phyloP scores from a whole-genome alignment of 2,888 invertebrate genomes.

The Melolontha melolontha region DNA sequence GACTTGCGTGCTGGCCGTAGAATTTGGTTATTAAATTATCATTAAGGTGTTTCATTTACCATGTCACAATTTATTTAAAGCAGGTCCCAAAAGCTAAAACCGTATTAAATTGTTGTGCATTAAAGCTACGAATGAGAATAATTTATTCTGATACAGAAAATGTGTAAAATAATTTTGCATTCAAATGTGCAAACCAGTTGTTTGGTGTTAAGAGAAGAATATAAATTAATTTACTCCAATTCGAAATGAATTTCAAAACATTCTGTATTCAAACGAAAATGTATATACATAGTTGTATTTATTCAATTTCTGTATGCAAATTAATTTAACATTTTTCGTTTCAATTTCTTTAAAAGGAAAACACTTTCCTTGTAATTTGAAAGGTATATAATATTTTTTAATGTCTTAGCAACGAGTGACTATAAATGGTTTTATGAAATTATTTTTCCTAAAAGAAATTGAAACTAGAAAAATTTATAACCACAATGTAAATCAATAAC shows the following conservation, averaged over 20 bases:
- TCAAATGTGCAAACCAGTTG: slow-evolving; percentile 6
- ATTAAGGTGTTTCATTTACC: slow-evolving; percentile 26
- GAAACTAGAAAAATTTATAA: too few relatives aligned
- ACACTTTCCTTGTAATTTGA: too few relatives aligned
- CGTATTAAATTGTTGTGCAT: too few relatives aligned
- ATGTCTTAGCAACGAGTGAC: too few relatives aligned
- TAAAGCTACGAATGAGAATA: slow-evolving; percentile 1
- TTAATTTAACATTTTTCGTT: too few relatives aligned
- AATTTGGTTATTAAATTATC: slow-evolving; percentile 27
- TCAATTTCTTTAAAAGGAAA: too few relatives aligned
- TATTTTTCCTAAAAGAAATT: too few relatives aligned
- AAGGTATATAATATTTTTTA: too few relatives aligned
- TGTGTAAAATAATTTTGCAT: neutral
- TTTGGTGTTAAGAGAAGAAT: neutral
- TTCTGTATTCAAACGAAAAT: neutral
- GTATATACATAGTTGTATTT: neutral
- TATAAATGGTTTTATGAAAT: too few relatives aligned
- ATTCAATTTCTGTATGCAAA: too few relatives aligned
- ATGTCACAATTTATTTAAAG: slow-evolving; percentile 8
- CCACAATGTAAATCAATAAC: too few relatives aligned
- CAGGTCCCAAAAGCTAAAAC: neutral
- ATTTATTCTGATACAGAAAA: neutral
- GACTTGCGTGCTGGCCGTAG: slow-evolving; percentile 3
- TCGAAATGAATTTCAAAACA: neutral
- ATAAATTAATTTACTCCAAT: neutral